Evolutionary conservation across 2,113 vertebrate species (phyloP), one percentile per base, ranked within the genome.

Genomic region (Ictalurus furcatus): DNA sequence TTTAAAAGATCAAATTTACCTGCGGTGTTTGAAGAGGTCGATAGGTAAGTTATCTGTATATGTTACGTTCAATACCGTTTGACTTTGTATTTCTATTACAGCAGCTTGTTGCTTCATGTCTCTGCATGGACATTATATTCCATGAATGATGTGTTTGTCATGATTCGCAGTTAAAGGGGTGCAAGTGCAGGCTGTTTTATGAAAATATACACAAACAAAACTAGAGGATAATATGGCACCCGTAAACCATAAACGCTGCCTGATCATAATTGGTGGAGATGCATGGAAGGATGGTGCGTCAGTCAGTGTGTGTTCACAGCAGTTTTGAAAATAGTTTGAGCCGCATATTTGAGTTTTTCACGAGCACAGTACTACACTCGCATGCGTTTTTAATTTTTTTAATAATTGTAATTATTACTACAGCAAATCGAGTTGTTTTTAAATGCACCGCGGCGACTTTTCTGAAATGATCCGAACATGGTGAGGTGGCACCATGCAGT

Each of bases 401-500:
- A 78, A 48, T n/a, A n/a, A 54, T 17, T 54, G 2, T 48, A 78
- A 21, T 79, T 79, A 21, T 44, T 44, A 8, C 17, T 40, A 40
- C 71, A 71, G 30, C 30, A 34, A 73, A 1, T 37, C 7, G 6
- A 73, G 16, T 54, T 21, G 9, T 21, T 63, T 73, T 58, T 40
- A 44, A 71, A 48, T 88, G 44, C 71, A 48, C 30, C 25, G 13
- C 67, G 11, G 3, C 9, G 37, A 84, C 19, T 25, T 78, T 59
- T 74, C 9, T n/a, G 56, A 85, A 56, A 30, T 1, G 17, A 54
- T 89, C 54, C 58, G 48, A 69, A 44, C 21, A 37, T 11, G 7
- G 9, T 34, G 6, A 16, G 56, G 63, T 82, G 94, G 94, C 95
- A 95, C 94, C 93, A 87, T 71, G 90, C 91, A 91, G 94, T 96